A percentile compares a stretch with the other conserved stretches of the same genome.
Evolutionary conservation across 2,888 invertebrate species (phyloP).

Genomic region (Bibio marci): DNA sequence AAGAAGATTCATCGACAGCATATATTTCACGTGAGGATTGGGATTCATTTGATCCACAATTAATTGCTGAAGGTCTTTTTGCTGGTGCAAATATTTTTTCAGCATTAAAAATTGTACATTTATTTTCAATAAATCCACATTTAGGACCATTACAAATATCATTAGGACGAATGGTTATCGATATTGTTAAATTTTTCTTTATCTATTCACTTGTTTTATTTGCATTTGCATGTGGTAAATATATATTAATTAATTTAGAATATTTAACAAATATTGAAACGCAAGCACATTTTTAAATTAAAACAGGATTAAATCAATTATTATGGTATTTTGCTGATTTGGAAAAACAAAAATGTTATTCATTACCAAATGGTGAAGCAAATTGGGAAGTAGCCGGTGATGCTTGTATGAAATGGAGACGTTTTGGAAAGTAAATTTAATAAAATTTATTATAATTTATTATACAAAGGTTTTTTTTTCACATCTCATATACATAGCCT

Average conservation of each 20-base stretch:
- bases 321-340: conserved; percentile 88
- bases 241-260: no score
- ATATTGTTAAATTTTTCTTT: conserved; percentile 84
- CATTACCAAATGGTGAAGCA: conserved; percentile 47
- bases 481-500: conserved; percentile 38
- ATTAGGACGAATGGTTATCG: conserved; percentile 73
- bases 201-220: conserved; percentile 77
- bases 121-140: conserved; percentile 87
- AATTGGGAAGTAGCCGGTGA: conserved; percentile 63
- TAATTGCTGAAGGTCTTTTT: conserved; percentile 83
- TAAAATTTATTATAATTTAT: background rate
- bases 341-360: conserved; percentile 60
- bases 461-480: background rate
- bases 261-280: no score
- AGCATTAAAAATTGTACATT: conserved; percentile 76
- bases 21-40: conserved; percentile 70
- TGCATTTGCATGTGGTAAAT: conserved; percentile 76
- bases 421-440: conserved; percentile 59
- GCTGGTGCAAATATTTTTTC: conserved; percentile 91
- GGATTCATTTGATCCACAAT: conserved; percentile 85
- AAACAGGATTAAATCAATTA: conserved; percentile 65
- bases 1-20: conserved; percentile 45
- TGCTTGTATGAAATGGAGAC: conserved; percentile 71
- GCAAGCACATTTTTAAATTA: no score
- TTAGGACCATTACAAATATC: conserved; percentile 85